These are phyloP conservation scores for Podilymbus podiceps DNA, from an alignment of 2,113 vertebrate genomes.

Conservation along the genomic window DNA sequence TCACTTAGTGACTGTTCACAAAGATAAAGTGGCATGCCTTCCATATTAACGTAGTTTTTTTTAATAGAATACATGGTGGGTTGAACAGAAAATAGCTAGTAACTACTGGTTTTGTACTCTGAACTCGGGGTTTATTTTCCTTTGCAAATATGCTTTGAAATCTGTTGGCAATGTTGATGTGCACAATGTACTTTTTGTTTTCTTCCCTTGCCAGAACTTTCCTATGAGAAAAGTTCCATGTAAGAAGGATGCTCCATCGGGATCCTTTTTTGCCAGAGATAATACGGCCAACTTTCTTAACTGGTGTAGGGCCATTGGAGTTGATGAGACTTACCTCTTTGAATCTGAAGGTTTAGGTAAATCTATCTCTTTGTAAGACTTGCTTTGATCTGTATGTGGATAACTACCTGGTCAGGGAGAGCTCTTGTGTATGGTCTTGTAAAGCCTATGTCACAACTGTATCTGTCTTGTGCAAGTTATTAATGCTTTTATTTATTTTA, in stretches of 20 bases:
- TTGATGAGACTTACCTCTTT: slow-evolving; percentile 94
- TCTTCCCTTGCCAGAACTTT: slow-evolving; percentile 77
- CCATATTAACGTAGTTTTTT: background rate
- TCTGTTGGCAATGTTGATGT: background rate
- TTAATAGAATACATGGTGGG: background rate
- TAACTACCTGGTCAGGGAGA: background rate
- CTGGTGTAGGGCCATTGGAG: slow-evolving; percentile 89
- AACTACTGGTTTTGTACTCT: background rate
- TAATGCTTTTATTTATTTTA: background rate
- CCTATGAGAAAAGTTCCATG: slow-evolving; percentile 86
- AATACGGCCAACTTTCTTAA: slow-evolving; percentile 97
- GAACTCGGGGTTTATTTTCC: background rate
- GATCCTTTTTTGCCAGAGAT: slow-evolving; percentile 97
- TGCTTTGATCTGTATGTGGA: background rate
- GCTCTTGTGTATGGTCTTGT: background rate
- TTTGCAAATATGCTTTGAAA: background rate
- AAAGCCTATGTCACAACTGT: background rate
- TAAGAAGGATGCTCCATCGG: slow-evolving; percentile 88
- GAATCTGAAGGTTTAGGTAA: slow-evolving; percentile 97
- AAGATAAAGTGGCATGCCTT: background rate
- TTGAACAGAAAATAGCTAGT: background rate
- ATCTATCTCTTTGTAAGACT: background rate
- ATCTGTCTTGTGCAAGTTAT: background rate
- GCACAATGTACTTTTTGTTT: background rate
- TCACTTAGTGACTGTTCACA: background rate